phyloP scores from a whole-genome alignment of 2,797 vertebrate genomes.

The Semaprochilodus insignis region DNA sequence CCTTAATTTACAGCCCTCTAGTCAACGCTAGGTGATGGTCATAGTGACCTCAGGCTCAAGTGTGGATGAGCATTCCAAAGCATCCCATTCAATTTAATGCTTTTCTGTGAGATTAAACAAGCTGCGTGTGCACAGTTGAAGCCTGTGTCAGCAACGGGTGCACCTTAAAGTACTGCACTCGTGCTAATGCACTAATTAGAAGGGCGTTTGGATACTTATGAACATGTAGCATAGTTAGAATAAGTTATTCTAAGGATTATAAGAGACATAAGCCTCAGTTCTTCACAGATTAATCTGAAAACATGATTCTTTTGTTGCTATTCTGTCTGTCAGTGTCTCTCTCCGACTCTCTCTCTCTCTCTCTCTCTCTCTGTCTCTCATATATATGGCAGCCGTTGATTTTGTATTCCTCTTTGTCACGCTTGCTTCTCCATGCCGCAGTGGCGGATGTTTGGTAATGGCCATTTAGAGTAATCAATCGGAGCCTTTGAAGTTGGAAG shows the following conservation, averaged over 20 bases:
- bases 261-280: slow-evolving; percentile 38
- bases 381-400: slow-evolving; percentile 68
- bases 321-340: slow-evolving; percentile 35
- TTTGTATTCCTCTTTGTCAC: slow-evolving; percentile 73
- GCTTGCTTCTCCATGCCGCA: slow-evolving; percentile 71
- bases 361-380: slow-evolving; percentile 59
- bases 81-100: background rate
- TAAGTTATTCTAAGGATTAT: slow-evolving; percentile 23
- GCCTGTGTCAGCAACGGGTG: background rate
- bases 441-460: slow-evolving; percentile 82
- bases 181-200: background rate
- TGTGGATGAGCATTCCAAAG: background rate
- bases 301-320: slow-evolving; percentile 44
- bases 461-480: slow-evolving; percentile 86
- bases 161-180: background rate
- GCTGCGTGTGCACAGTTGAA: background rate
- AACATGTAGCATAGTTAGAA: background rate
- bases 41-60: background rate
- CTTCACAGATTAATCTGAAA: slow-evolving; percentile 42
- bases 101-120: background rate
- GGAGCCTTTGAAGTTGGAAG: slow-evolving; percentile 81
- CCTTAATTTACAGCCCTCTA: too few species aligned
- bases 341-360: slow-evolving; percentile 45
- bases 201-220: background rate
- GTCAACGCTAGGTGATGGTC: background rate